Base-by-base conservation (phyloP, 2,113 vertebrate species). In the Arothron firmamentum region DNA sequence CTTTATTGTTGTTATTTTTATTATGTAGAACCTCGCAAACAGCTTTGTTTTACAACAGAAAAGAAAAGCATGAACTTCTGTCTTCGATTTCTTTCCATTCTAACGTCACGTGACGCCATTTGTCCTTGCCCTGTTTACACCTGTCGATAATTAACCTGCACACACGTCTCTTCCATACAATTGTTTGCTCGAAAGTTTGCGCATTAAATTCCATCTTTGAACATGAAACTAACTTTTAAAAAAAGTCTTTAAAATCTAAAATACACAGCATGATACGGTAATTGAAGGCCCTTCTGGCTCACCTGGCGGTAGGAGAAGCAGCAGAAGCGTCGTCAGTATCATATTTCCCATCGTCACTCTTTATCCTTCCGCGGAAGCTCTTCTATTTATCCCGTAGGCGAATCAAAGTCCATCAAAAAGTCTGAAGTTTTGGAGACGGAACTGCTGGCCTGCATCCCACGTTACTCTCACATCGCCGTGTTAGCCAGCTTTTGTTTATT, bases 231-330 rank as follows among this genome's bases (percentile, higher is more conserved):
- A 38, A 38, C 34, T 38, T n/a, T n/a, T n/a, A n/a, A 12, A 12
- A 38, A 38, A 28, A 28, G 25, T 28, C 6, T 28, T 28, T 28
- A 19, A 19, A 19, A 50, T 5, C 3, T 20, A 20, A n/a, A 15
- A 9, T 9, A 6, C 14, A 25, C 12, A 15, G 2, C 14, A 21
- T 12, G 9, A 21, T 50, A 11, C 48, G 25, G 19, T 18, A 12
- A 3, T 21, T 12, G 4, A 34, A 31, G 25, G 7, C 7, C 5
- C 53, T 53, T n/a, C 6, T 18, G 52, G 41, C 21, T 85, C 83
- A 92, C 91, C 90, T 87, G 80, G 72, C 0, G 86, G 63, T 47
- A 89, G 82, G 65, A 84, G 59, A 15, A 59, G 41, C 62, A 90
- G 61, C 57, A 92, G 64, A 11, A 89, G 66, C 66, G 58, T 60